Base-by-base conservation (phyloP, 1,140 invertebrate species). In the Anastrepha obliqua region DNA sequence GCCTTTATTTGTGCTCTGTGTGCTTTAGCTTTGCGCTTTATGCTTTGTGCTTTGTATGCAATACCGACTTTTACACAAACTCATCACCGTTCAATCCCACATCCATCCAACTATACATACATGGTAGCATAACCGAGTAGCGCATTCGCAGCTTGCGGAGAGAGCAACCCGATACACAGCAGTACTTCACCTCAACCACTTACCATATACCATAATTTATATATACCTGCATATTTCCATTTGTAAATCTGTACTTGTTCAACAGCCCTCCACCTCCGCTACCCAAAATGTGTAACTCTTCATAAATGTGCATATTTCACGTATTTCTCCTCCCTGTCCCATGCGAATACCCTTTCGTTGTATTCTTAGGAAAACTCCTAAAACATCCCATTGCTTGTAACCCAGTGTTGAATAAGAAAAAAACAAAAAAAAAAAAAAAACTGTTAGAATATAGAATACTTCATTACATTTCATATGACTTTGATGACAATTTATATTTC, bases 391-490 rank as follows among this genome's bases (percentile, higher is more conserved):
- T 62, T 11, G 17, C 13, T 62, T 62, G 17, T 62, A 62, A 86
- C n/a, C 58, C 59, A 62, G 15, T 86, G 58, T 86, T 86, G 29
- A 59, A 74, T 65, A 13, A 70, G 8, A 15, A 85, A 86, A 62
- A 62, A 86, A 42, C 1, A 6, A 65, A 86, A 64, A 86, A 20
- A 86, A 86, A 78, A 87, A 78, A 42, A 29, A 58, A 87, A 67
- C 7, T 29, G 42, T 4, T n/a, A 78, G 78, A 44, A 51, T 51
- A 8, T 60, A 15, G 51, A 8, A 55, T 15, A 86, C 15, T 8
- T 47, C 6, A 47, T 13, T 51, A 29, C 42, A 64, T 47, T 17
- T 4, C 60, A 86, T 39, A 59, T 62, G 2, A 86, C 20, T 44
- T 86, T 55, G 13, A 65, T 58, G 47, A 42, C 44, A 62, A 55